Percentiles rank a stretch among this genome's conserved stretches.
Evolutionary conservation across 2,797 vertebrate species (phyloP).

Genomic region (Atherinosoma microstoma): DNA sequence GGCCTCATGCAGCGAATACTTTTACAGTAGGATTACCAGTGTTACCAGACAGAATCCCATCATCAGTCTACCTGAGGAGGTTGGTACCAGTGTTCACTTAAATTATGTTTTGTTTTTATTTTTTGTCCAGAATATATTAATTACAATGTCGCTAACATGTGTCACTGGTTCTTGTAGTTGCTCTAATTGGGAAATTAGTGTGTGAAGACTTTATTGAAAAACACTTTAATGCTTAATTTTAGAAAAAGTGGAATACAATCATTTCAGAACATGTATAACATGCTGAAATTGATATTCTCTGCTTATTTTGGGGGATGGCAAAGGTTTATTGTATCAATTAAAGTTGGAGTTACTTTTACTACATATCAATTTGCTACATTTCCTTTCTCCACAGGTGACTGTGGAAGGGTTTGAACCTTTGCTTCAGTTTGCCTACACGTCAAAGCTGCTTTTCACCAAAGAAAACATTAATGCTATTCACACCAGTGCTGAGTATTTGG

Average conservation of each 20-base stretch:
- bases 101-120: not conserved
- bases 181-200: not conserved
- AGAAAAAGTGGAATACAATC: not conserved
- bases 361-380: slow-evolving; percentile 1
- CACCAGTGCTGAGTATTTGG: slow-evolving; percentile 89
- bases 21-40: slow-evolving; percentile 85
- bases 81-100: slow-evolving; percentile 64
- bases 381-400: slow-evolving; percentile 85
- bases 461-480: slow-evolving; percentile 93
- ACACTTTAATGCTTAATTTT: not conserved
- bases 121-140: not conserved
- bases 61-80: slow-evolving; percentile 92
- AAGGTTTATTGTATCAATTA: slow-evolving; percentile 11
- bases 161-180: not conserved
- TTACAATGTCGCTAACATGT: not conserved
- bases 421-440: slow-evolving; percentile 96
- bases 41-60: slow-evolving; percentile 82
- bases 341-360: not conserved
- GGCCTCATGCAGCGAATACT: slow-evolving; percentile 93
- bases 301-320: slow-evolving; percentile 1
- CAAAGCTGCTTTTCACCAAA: slow-evolving; percentile 93
- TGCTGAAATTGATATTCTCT: not conserved
- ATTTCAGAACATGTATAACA: slow-evolving; percentile 8
- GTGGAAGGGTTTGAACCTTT: slow-evolving; percentile 94
- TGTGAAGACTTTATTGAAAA: not conserved